Evolutionary conservation across 2,797 vertebrate genomes (phyloP), one percentile per base, ranked within the genome.

Genomic region (Syndactyla subalaris): DNA sequence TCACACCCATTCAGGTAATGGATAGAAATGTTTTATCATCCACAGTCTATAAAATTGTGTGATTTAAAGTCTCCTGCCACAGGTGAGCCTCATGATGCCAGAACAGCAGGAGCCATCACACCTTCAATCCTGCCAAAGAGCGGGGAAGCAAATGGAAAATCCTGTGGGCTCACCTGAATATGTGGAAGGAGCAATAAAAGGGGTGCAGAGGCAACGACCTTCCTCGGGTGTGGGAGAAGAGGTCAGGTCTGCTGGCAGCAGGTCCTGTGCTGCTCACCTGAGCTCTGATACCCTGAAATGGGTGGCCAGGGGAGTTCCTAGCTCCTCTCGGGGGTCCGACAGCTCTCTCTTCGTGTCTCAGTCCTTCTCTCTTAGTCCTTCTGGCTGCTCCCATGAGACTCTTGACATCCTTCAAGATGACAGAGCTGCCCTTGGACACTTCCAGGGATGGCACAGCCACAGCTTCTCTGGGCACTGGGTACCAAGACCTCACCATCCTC

Each of bases 191-290:
- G 21, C 12, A 14, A 16, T 29, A 10, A 43, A 34, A 84, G 27
- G 6, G 26, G 16, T 6, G 18, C 5, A 2, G 39, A 0, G 7
- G 14, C 7, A 1, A 1, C 0, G 3, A 30, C 3, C 1, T 12
- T 12, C 26, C 10, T 12, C 1, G 2, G 3, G 3, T 20, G 14
- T 1, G 34, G 1, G 36, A 26, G 34, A 41, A 54, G 26, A 7
- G 24, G 20, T 7, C 8, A 3, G 29, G 24, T 4, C 18, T 55
- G 16, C 3, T 4, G 6, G 26, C 3, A 16, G n/a, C 1, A 2
- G 55, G n/a, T 15, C 6, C 39, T n/a, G 17, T 9, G 8, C 22
- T 38, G 36, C 27, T 52, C 13, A 0, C 32, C 23, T 30, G 17
- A 19, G n/a, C 46, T 13, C 54, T 1, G 2, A 1, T 3, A 3